Evolutionary conservation across 2,113 vertebrate genomes (phyloP), one percentile per base, ranked within the genome.

Genomic region (Corythaixoides concolor): DNA sequence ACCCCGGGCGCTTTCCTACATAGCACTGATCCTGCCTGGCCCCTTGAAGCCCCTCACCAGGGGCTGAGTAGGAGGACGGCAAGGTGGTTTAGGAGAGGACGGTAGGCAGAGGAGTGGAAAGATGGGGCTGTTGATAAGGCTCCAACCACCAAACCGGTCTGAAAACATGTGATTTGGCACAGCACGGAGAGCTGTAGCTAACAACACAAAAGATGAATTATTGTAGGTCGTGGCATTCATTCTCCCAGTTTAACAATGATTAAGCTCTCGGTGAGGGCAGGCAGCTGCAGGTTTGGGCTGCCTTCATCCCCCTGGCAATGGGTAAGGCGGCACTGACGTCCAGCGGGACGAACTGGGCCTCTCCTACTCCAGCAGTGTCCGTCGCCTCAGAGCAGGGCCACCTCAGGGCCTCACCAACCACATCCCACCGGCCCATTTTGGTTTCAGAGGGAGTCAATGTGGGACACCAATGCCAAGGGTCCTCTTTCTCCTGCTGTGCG

Each of bases 121-220:
- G 97, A 95, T 93, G 80, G 30, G 49, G 35, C 3, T 87, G 33
- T 66, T 37, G 89, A 92, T 93, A 95, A 93, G 78, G n/a, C 27
- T 91, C 21, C 62, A 92, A 22, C 27, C 58, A 59, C 90, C 68
- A 60, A 96, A 96, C 93, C 45, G 22, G 80, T 88, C 89, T 91
- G 87, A 59, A 91, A 64, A 81, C 6, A 8, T 91, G 96, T 92
- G 94, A 95, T 88, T 89, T 95, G 96, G 95, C 94, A 91, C 88
- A 18, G 86, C 0, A 1, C 4, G 2, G 43, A 33, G 63, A 88
- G 55, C 93, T 75, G 94, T 75, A 95, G 81, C 87, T 82, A 75
- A 35, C 84, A 96, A 91, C 87, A 96, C 95, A 96, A 94, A 95
- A 94, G 95, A 82, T 93, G 94, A 97, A 86, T 87, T 75, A 96